These are phyloP conservation scores for Drosophila nr. perissopoda DNA, from an alignment of 2,888 invertebrate species.

Conservation along the genomic window DNA sequence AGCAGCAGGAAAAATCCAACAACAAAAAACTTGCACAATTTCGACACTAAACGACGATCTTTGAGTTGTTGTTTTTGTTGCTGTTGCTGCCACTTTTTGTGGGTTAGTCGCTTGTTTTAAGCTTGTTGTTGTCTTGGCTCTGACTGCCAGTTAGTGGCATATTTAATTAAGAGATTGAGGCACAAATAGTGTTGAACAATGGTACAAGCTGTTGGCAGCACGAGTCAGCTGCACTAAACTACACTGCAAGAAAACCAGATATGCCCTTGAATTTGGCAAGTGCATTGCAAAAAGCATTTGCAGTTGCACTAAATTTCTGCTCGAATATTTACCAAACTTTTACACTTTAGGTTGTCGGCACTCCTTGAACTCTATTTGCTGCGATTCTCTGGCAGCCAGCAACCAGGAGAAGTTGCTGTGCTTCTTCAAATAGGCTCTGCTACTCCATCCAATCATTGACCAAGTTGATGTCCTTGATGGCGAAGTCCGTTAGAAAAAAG, in stretches of 20 bases:
- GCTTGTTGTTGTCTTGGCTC: constrained; percentile 14
- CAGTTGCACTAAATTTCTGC: too few species aligned
- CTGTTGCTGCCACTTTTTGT: constrained; percentile 28
- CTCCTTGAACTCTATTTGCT: neutral
- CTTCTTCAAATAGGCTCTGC: neutral
- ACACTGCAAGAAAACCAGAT: constrained; percentile 51
- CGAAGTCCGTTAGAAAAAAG: constrained; percentile 12
- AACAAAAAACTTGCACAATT: constrained; percentile 72
- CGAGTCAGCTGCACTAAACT: constrained; percentile 53
- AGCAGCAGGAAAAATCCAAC: constrained; percentile 32
- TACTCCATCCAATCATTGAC: constrained; percentile 22
- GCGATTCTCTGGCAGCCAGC: neutral
- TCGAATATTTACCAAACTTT: neutral
- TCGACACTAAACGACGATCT: constrained; percentile 78
- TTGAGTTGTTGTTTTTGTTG: constrained; percentile 34
- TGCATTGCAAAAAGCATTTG: neutral
- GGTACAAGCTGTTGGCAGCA: constrained; percentile 70
- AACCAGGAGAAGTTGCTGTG: constrained; percentile 9
- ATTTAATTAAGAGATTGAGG: constrained; percentile 84
- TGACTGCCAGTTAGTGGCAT: constrained; percentile 71
- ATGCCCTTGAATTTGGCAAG: neutral
- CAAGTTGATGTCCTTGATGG: neutral
- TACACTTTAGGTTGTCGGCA: accelerated
- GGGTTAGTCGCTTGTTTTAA: constrained; percentile 17
- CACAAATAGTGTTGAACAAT: constrained; percentile 78